phyloP scores from a whole-genome alignment of 2,888 invertebrate genomes.

The Heteromyza rotundicornis region DNA sequence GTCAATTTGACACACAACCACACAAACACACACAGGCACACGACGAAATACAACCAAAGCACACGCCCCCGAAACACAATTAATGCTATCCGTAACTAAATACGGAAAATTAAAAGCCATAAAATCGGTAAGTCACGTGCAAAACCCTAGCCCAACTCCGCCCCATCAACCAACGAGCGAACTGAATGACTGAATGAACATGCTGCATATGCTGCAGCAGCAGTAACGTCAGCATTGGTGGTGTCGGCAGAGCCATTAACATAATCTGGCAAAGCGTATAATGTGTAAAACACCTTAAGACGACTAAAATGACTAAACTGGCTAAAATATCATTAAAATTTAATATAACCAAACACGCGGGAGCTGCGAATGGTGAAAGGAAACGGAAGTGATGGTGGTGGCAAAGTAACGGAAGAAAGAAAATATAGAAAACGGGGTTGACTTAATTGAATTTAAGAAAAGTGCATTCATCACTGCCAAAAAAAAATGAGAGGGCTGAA shows the following conservation, averaged over 20 bases:
- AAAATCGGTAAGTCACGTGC: slow-evolving; percentile 56
- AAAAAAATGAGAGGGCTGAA: not conserved
- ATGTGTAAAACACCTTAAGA: slow-evolving; percentile 36
- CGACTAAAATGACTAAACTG: not conserved
- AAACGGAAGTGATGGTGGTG: not conserved
- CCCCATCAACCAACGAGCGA: slow-evolving; percentile 11
- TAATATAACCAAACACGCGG: not conserved
- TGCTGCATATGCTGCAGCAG: slow-evolving; percentile 3
- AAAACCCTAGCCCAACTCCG: slow-evolving; percentile 32
- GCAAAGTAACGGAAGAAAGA: not conserved
- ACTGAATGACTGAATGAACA: slow-evolving; percentile 3
- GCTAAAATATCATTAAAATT: slow-evolving; percentile 17
- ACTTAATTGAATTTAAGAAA: slow-evolving; percentile 48
- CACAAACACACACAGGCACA: slow-evolving; percentile 19
- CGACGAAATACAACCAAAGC: not conserved
- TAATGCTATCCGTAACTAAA: slow-evolving; percentile 44
- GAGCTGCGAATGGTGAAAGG: not conserved
- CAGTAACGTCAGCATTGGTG: no score
- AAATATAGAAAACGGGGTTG: not conserved
- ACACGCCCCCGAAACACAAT: not conserved
- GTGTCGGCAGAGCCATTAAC: no score
- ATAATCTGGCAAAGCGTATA: slow-evolving; percentile 46
- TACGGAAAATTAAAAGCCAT: slow-evolving; percentile 57
- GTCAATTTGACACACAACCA: slow-evolving; percentile 29
- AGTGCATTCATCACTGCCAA: slow-evolving; percentile 46